A percentile compares a stretch with the other conserved stretches of the same genome.
phyloP scores from a whole-genome alignment of 2,113 vertebrate genomes.

The Typhlomys cinereus region DNA sequence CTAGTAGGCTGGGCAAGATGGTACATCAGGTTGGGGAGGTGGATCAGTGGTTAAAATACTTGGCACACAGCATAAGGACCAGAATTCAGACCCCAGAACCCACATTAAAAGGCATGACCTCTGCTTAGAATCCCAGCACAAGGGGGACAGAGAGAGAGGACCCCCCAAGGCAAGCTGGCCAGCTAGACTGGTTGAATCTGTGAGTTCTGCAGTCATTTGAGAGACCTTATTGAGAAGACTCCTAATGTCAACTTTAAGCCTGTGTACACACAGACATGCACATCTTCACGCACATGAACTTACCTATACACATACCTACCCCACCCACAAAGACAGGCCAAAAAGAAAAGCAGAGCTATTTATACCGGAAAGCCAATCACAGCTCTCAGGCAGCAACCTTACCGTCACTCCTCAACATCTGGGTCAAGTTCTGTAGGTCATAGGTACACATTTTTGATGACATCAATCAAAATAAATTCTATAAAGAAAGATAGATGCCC shows the following conservation, averaged over 20 bases:
- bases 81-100: too few relatives aligned
- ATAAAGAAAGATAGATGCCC: background rate
- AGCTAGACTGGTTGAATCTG: too few relatives aligned
- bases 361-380: background rate
- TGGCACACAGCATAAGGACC: too few relatives aligned
- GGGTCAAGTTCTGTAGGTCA: background rate
- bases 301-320: background rate
- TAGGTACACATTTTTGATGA: background rate
- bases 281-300: background rate
- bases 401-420: background rate
- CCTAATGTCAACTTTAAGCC: background rate
- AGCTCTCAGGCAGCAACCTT: background rate
- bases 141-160: too few relatives aligned
- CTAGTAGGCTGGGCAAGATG: background rate
- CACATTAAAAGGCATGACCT: too few relatives aligned
- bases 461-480: background rate
- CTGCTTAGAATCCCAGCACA: too few relatives aligned
- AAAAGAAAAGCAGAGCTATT: background rate
- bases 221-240: background rate
- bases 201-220: too few relatives aligned
- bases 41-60: too few relatives aligned
- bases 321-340: background rate
- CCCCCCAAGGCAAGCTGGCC: too few relatives aligned
- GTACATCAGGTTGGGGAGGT: too few relatives aligned
- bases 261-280: background rate